Evolutionary conservation across 1,140 invertebrate species (phyloP).

Genomic region (Sinella curviseta): DNA sequence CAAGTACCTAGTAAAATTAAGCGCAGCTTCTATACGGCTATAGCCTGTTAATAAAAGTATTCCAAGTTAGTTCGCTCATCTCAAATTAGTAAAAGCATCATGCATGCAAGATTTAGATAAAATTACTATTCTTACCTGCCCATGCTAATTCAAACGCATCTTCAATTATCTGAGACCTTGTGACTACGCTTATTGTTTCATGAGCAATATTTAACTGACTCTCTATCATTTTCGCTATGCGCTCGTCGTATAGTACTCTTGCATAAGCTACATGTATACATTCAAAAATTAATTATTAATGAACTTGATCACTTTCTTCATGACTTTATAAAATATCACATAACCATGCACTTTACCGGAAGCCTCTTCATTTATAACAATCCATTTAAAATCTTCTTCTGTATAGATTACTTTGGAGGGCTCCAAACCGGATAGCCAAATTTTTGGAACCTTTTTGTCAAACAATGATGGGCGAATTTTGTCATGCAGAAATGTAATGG

Average conservation of each 20-base stretch:
- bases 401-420: not conserved
- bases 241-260: not conserved
- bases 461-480: constrained; percentile 11
- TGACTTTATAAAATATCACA: too few relatives aligned
- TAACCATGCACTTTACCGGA: constrained; percentile 25
- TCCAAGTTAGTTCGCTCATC: not conserved
- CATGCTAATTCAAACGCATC: constrained; percentile 14
- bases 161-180: constrained; percentile 18
- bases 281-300: not conserved
- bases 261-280: not conserved
- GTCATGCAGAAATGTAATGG: not conserved
- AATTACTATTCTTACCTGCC: not conserved
- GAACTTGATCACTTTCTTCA: too few relatives aligned
- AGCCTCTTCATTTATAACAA: constrained; percentile 21
- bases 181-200: not conserved
- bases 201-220: not conserved
- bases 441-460: not conserved
- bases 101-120: too few relatives aligned
- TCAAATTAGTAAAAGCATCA: too few relatives aligned
- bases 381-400: not conserved
- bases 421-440: constrained; percentile 9
- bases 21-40: not conserved
- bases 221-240: not conserved
- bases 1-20: not conserved
- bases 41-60: constrained; percentile 14